A percentile compares a stretch with the other conserved stretches of the same genome.
phyloP scores from a whole-genome alignment of 2,113 vertebrate genomes.

The Echinops telfairi region DNA sequence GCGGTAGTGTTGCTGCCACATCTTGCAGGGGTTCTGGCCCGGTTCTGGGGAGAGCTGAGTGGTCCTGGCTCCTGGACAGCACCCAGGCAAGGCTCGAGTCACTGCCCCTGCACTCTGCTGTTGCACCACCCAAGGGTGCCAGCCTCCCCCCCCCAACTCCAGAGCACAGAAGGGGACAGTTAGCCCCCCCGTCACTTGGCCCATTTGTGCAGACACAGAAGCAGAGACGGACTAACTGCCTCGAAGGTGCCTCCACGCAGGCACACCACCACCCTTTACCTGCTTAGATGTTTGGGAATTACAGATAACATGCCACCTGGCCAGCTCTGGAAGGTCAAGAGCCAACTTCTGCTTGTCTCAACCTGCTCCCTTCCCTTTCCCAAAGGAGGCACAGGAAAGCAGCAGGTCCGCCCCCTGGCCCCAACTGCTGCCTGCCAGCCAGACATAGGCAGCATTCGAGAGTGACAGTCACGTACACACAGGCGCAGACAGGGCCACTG shows the following conservation, averaged over 20 bases:
- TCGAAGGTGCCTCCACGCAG: neutral
- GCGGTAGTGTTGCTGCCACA: neutral
- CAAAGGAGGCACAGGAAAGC: conserved; percentile 59
- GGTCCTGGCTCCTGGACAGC: neutral
- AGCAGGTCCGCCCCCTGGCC: conserved; percentile 67
- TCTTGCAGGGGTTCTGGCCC: conserved; percentile 38
- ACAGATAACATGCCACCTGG: no score
- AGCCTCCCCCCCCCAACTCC: neutral
- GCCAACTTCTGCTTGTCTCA: neutral
- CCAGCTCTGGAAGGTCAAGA: conserved; percentile 5
- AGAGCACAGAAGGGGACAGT: neutral
- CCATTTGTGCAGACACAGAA: neutral
- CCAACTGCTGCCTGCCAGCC: conserved; percentile 59
- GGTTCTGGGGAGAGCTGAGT: neutral
- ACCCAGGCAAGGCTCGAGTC: neutral
- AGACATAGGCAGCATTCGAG: conserved; percentile 63
- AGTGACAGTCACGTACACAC: conserved; percentile 70
- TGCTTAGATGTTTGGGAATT: no score
- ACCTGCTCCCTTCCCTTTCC: neutral
- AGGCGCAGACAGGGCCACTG: conserved; percentile 28
- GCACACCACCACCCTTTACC: no score
- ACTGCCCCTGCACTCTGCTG: neutral
- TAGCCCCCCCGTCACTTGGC: conserved; percentile 49
- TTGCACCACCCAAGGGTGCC: neutral
- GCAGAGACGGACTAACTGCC: neutral